Evolutionary conservation across 2,113 vertebrate species (phyloP).

Genomic region (Beaufortia kweichowensis): DNA sequence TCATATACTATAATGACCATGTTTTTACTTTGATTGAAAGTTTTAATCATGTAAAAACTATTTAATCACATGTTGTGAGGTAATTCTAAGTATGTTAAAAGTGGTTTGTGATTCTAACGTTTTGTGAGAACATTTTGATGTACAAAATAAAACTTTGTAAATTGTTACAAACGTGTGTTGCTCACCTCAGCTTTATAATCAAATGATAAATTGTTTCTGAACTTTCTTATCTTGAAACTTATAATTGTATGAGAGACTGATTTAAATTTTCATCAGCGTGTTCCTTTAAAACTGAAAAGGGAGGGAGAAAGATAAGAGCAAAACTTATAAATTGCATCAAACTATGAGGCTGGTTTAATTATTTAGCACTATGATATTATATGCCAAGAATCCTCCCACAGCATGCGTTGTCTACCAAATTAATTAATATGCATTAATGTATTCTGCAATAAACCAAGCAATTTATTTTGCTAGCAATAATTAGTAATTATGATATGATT

Average conservation of each 20-base stretch:
- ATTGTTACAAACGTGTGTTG: conserved; percentile 1
- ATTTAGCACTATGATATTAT: conserved; percentile 60
- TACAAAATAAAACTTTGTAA: neutral
- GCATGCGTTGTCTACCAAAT: conserved; percentile 56
- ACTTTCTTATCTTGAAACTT: conserved; percentile 18
- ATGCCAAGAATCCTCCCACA: conserved; percentile 48
- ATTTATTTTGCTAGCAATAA: conserved; percentile 66
- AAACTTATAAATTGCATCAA: conserved; percentile 54
- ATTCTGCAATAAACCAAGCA: conserved; percentile 56
- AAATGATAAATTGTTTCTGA: neutral
- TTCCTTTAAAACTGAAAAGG: neutral
- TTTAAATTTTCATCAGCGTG: conserved; percentile 39
- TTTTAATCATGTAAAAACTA: neutral
- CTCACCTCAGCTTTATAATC: conserved; percentile 3
- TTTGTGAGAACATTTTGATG: neutral
- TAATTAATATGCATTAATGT: conserved; percentile 70
- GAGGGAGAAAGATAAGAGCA: neutral
- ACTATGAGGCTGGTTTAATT: conserved; percentile 64
- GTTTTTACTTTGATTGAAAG: neutral
- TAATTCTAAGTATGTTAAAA: too few relatives aligned
- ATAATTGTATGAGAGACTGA: conserved; percentile 18
- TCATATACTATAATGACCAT: too few relatives aligned
- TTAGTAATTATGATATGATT: conserved; percentile 62
- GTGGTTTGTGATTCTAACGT: neutral
- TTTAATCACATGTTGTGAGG: too few relatives aligned